A percentile compares a stretch with the other conserved stretches of the same genome.
Evolutionary conservation across 2,797 vertebrate species (phyloP).

Genomic region (Luscinia megarhynchos): DNA sequence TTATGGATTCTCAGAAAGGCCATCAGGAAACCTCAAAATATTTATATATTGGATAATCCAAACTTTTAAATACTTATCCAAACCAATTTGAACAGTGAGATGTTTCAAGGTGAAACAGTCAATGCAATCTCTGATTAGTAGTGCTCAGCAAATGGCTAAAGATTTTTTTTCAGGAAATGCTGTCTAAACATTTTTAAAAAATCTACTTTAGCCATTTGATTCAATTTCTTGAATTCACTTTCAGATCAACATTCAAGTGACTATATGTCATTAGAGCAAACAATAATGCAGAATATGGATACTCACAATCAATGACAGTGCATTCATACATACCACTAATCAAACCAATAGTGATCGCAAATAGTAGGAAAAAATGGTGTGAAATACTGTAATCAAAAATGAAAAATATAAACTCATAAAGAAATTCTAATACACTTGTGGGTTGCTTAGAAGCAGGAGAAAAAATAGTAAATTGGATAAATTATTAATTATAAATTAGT

Average conservation of each 20-base stretch:
- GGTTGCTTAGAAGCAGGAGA: neutral
- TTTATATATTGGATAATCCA: neutral
- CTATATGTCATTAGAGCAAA: neutral
- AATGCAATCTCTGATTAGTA: neutral
- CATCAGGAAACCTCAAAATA: neutral
- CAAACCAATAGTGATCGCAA: neutral
- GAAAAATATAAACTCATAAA: neutral
- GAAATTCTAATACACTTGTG: neutral
- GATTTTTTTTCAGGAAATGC: neutral
- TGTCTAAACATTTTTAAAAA: neutral
- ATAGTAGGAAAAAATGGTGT: neutral
- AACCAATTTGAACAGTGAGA: neutral
- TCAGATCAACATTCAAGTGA: neutral
- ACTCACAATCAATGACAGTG: neutral
- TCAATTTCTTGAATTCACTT: neutral
- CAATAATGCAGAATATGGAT: neutral
- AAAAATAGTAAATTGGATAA: neutral
- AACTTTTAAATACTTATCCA: neutral
- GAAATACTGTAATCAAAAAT: neutral
- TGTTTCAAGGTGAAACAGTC: conserved; percentile 5
- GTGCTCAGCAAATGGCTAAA: neutral
- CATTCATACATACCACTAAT: neutral
- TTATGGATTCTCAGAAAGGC: neutral
- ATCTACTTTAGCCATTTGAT: neutral
- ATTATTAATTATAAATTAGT: neutral